phyloP scores from a whole-genome alignment of 2,113 vertebrate species.

The Pluvianellus socialis region DNA sequence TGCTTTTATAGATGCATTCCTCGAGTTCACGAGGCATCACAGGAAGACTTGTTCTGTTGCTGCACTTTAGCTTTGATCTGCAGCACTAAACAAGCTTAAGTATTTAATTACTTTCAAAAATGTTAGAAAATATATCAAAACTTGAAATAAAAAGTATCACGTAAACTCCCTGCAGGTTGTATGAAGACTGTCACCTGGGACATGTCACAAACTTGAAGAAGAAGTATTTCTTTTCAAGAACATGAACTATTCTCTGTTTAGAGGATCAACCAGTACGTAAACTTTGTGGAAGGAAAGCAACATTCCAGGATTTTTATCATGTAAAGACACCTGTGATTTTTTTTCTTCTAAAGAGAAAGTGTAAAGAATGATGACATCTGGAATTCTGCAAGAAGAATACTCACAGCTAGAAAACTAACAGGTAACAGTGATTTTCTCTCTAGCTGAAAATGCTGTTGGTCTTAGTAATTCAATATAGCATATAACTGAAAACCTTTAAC shows the following conservation, averaged over 20 bases:
- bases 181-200: background rate
- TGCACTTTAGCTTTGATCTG: too few species aligned
- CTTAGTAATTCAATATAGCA: background rate
- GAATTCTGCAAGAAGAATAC: background rate
- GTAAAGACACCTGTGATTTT: background rate
- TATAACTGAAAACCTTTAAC: background rate
- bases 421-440: background rate
- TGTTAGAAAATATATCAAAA: background rate
- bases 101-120: background rate
- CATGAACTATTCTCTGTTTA: background rate
- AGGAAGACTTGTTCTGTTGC: background rate
- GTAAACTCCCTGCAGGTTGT: background rate
- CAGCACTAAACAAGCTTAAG: background rate
- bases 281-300: background rate
- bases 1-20: background rate
- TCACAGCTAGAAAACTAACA: background rate
- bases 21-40: background rate
- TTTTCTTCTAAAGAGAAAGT: background rate
- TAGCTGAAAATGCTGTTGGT: background rate
- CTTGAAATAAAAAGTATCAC: background rate
- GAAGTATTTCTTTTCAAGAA: background rate
- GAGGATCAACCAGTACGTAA: background rate
- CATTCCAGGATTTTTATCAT: background rate
- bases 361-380: background rate
- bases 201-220: background rate